These are phyloP conservation scores for Steatornis caripensis DNA, from an alignment of 2,113 vertebrate genomes.

Conservation along the genomic window DNA sequence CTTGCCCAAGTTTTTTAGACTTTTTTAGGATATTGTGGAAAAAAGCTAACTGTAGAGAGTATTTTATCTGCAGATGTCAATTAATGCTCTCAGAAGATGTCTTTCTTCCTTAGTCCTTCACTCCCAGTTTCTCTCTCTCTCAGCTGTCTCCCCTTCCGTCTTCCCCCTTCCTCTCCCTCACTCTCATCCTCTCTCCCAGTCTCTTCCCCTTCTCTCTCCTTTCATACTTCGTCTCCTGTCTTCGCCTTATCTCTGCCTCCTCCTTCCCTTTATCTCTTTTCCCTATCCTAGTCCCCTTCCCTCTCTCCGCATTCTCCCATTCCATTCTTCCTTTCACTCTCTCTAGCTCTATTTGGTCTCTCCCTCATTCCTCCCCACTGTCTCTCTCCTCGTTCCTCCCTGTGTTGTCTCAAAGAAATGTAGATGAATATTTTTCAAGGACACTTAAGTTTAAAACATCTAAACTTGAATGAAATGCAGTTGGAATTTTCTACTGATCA, in stretches of 20 bases:
- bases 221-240: not conserved
- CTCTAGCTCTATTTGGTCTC: not conserved
- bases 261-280: not conserved
- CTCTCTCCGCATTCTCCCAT: not conserved
- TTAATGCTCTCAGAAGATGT: not conserved
- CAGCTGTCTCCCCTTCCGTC: no score
- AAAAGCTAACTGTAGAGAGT: not conserved
- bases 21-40: not conserved
- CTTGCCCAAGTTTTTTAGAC: not conserved
- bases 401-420: not conserved
- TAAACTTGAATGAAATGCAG: not conserved
- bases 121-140: no score
- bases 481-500: not conserved
- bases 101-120: not conserved
- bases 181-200: not conserved
- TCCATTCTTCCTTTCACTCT: not conserved
- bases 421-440: not conserved
- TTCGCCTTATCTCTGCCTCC: not conserved
- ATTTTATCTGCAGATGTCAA: not conserved
- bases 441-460: not conserved
- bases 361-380: not conserved
- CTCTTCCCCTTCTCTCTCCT: not conserved
- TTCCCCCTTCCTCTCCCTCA: not conserved
- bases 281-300: not conserved
- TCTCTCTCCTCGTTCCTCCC: not conserved